phyloP scores from a whole-genome alignment of 2,888 invertebrate species.

The Steinernema carpocapsae region DNA sequence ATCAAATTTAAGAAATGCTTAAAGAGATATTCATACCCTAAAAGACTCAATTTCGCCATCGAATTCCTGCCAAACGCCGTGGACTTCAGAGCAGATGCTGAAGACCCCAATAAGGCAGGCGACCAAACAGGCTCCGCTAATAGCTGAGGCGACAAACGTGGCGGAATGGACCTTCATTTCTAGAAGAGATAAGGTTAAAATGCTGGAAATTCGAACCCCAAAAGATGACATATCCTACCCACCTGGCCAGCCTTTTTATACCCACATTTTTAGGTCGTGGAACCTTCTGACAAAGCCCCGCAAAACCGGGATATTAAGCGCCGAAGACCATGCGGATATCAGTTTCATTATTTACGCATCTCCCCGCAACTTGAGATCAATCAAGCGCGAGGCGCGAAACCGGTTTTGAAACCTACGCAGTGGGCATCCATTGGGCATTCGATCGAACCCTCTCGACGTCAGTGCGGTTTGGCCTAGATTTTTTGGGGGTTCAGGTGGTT shows the following conservation, averaged over 20 bases:
- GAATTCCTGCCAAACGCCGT: slow-evolving; percentile 50
- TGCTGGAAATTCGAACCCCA: neutral
- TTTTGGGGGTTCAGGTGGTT: no score
- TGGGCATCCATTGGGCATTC: slow-evolving; percentile 17
- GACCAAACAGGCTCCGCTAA: slow-evolving; percentile 18
- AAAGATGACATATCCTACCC: neutral
- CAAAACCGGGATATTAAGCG: neutral
- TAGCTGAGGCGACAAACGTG: slow-evolving; percentile 28
- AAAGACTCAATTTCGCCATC: slow-evolving; percentile 58
- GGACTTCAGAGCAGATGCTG: slow-evolving; percentile 32
- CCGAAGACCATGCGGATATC: slow-evolving; percentile 9
- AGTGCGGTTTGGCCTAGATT: no score
- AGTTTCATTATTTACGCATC: neutral
- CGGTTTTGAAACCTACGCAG: neutral
- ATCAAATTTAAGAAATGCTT: neutral
- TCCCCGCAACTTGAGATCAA: no score
- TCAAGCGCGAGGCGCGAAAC: neutral
- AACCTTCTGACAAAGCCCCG: neutral
- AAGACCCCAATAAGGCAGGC: slow-evolving; percentile 16
- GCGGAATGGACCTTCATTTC: slow-evolving; percentile 34
- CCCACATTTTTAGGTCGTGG: slow-evolving; percentile 12
- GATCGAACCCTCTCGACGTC: no score
- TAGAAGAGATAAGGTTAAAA: neutral
- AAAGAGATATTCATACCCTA: slow-evolving; percentile 40
- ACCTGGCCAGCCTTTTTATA: neutral